Evolutionary conservation across 2,113 vertebrate genomes (phyloP), one percentile per base, ranked within the genome.

Genomic region (Poicephalus gulielmi): DNA sequence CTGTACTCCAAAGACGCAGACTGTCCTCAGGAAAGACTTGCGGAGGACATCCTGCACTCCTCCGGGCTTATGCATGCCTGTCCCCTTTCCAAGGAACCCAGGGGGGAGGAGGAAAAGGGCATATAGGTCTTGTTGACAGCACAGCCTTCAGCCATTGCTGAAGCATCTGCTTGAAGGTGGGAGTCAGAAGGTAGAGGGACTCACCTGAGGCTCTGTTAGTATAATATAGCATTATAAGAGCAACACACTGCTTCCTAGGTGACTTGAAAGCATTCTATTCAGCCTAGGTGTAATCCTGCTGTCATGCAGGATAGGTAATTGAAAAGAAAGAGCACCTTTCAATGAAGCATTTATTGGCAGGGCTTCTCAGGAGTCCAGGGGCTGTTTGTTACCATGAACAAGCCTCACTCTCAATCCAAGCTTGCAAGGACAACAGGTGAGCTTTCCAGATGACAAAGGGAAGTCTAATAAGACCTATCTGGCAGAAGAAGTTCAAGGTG

Each of bases 101-200:
- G 17, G 1, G 10, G 7, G 3, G 4, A 76, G 35, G 44, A 90
- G 14, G 30, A 33, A 67, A 79, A 87, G 10, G 39, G 20, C 49
- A 66, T 24, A 24, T 0, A 0, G 6, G 7, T 67, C 31, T 71
- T 79, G 25, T 20, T 20, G 19, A 59, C 39, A 60, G 53, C 60
- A 75, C 8, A 78, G 55, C 24, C 37, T 83, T 83, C 60, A 52
- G 39, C n/a, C 22, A 27, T 39, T 1, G 1, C 39, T 46, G 41
- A 91, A 69, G 49, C 15, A 88, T 39, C 39, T 4, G 0, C 80
- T 33, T 57, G 69, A 82, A 44, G 37, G 17, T n/a, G 37, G 20
- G 31, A 84, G 31, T 84, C 31, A 79, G 60, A 78, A 77, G 14
- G 55, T 2, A 84, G 9, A 69, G 33, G 43, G 41, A 53, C 55